Conservation (phyloP, 2,113 vertebrate genomes). For the Sceloporus undulatus region DNA sequence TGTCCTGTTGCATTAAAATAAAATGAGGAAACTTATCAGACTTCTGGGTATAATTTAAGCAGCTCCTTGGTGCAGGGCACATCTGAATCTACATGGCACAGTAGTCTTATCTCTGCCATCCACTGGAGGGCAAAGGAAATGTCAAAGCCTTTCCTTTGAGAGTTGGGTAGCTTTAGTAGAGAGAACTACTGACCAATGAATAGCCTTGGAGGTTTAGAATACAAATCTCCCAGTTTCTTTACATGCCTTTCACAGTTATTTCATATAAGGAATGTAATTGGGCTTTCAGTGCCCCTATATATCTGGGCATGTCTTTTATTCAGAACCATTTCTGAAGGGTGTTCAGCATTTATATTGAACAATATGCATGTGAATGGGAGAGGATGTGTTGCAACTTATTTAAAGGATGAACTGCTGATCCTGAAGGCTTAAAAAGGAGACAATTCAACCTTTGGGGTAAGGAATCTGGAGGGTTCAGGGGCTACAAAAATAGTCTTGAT, state of each 20-base stretch:
- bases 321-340: background rate
- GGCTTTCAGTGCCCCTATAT: background rate
- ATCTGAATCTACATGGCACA: background rate
- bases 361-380: too few species aligned
- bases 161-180: background rate
- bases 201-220: background rate
- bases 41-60: background rate
- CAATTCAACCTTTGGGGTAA: too few species aligned
- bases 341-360: too few species aligned
- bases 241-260: background rate
- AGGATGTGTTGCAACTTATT: too few species aligned
- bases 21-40: background rate
- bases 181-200: background rate
- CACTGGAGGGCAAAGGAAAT: background rate
- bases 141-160: background rate
- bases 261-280: background rate
- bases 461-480: too few species aligned
- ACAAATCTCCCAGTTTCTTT: background rate
- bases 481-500: too few species aligned
- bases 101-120: background rate
- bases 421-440: too few species aligned
- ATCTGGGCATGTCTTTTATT: background rate
- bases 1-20: background rate
- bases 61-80: too few species aligned
- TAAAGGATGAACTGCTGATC: too few species aligned